Evolutionary conservation across 1,140 invertebrate species (phyloP), one percentile per base, ranked within the genome.

Genomic region (Papilio glaucus): DNA sequence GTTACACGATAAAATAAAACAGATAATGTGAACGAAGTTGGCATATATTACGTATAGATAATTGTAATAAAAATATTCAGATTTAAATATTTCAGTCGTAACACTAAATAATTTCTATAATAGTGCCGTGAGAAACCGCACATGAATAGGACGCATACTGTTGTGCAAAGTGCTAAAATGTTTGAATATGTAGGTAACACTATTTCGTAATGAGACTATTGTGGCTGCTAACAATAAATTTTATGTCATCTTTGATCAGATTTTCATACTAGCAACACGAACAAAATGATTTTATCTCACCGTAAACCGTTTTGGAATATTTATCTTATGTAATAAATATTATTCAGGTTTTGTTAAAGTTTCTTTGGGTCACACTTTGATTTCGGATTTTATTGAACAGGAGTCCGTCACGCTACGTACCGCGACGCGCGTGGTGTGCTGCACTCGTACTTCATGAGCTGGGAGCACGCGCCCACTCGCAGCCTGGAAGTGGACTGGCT

Each of bases 371-470:
- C 21, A 24, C 49, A 26, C 49, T 57, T 26, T 9, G n/a, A 9
- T 57, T 26, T 13, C 18, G 49, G 49, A 24, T 72, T 53, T 61
- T 67, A 6, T 73, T 75, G 45, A 41, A 7, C 82, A 97, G 96
- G 97, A 71, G 97, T 98, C 2, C 95, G 97, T 74, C 97, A 98
- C 84, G 96, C 97, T 15, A 96, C 96, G 9, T 98, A 97, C 93
- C 95, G 97, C 77, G 97, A 98, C 86, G 97, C 96, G 4, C 94
- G 97, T 63, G 97, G 97, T 21, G 97, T 98, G 15, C 95, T 96
- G 0, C 97, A 98, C 84, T 97, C 97, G 26, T 98, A 98, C 91
- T 98, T 98, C 96, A 98, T 98, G 95, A 98, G 97, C 84, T 98
- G 97, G 97, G 96, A 97, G 84, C 97, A 98, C 89, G 94, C 94